Percentiles rank a stretch among this genome's conserved stretches.
Evolutionary conservation across 64 coral and sea anemone genomes (phyloP).

Genomic region (Pachyseris speciosa): DNA sequence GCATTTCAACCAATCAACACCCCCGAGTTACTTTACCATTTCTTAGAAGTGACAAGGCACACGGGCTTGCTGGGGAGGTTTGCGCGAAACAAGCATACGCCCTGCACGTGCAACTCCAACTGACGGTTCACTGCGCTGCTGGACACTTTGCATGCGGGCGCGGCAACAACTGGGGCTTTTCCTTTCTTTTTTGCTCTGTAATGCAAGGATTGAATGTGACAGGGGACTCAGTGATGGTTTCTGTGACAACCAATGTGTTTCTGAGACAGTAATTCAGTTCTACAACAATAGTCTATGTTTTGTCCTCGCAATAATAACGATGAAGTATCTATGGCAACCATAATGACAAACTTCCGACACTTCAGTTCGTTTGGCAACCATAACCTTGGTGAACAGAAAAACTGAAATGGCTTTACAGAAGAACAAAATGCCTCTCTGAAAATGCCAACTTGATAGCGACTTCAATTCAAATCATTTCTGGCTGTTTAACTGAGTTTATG

Average conservation of each 20-base stretch:
- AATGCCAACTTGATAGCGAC: too few species aligned
- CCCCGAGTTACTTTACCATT: slow-evolving; percentile 72
- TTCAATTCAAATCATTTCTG: too few species aligned
- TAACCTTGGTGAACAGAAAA: not conserved
- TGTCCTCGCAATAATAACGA: not conserved
- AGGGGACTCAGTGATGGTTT: not conserved
- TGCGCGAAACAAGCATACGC: slow-evolving; percentile 72
- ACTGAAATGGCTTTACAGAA: too few species aligned
- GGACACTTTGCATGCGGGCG: slow-evolving; percentile 67
- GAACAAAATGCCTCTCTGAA: too few species aligned
- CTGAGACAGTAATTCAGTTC: not conserved
- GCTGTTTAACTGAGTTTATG: too few species aligned
- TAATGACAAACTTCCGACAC: too few species aligned
- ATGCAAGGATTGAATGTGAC: slow-evolving; percentile 49
- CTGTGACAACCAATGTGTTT: not conserved
- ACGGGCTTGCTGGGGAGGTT: slow-evolving; percentile 61
- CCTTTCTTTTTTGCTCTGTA: slow-evolving; percentile 75
- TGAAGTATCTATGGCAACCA: not conserved
- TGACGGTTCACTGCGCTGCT: slow-evolving; percentile 81
- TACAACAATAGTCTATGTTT: not conserved
- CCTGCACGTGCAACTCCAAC: slow-evolving; percentile 68
- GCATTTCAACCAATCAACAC: not conserved
- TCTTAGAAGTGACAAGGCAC: slow-evolving; percentile 73
- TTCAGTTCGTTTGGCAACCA: not conserved
- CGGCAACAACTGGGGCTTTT: slow-evolving; percentile 50